phyloP scores from a whole-genome alignment of 2,797 vertebrate genomes.

The Phalanger gymnotis region DNA sequence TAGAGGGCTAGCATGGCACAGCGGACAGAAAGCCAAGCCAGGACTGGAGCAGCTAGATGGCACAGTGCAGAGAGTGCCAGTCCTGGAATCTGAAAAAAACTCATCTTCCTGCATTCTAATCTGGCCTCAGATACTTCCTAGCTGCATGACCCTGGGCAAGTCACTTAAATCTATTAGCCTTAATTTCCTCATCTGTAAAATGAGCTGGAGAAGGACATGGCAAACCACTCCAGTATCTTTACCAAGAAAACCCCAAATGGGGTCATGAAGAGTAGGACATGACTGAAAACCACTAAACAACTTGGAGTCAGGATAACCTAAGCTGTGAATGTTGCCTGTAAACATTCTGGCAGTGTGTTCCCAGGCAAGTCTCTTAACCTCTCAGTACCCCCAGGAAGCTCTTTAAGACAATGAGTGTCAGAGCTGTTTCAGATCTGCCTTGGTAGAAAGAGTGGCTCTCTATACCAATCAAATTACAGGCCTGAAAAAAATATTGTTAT shows the following conservation, averaged over 20 bases:
- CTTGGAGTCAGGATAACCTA: neutral
- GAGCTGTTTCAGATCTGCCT: too few species aligned
- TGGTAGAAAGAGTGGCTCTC: too few species aligned
- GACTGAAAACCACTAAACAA: neutral
- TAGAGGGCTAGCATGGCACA: neutral
- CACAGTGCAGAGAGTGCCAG: neutral
- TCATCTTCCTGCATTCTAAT: neutral
- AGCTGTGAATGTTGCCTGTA: neutral
- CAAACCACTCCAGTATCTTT: neutral
- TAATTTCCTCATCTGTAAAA: neutral
- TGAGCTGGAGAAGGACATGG: neutral
- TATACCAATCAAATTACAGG: too few species aligned
- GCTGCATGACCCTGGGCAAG: neutral
- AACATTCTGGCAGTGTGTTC: too few species aligned
- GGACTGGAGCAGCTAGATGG: too few species aligned
- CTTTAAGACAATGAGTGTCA: too few species aligned
- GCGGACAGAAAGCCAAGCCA: neutral
- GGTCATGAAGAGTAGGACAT: neutral
- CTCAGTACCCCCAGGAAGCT: too few species aligned
- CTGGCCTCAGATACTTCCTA: neutral
- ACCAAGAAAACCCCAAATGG: neutral
- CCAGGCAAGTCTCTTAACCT: too few species aligned
- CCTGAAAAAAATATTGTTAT: too few species aligned
- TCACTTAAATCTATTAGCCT: neutral
- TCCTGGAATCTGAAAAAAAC: neutral